Base-by-base conservation (phyloP, 2,113 vertebrate genomes). In the Aptenodytes patagonicus region DNA sequence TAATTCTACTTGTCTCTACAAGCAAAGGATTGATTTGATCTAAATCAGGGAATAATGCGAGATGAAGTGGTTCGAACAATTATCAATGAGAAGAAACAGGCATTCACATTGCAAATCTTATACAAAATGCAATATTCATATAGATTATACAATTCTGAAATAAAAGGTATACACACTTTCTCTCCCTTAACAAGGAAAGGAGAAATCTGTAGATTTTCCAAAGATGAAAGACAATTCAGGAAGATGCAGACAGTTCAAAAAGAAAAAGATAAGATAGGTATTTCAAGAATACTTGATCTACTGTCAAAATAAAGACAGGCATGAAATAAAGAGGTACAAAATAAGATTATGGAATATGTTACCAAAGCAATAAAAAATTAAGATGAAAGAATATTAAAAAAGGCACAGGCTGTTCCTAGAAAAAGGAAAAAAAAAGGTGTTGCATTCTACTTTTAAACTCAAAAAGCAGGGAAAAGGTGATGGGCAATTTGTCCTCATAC, bases 121-220 rank as follows among this genome's bases (percentile, higher is more conserved):
- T 7, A 31, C 1, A 8, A 90, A 83, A 80, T 77, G 18, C 15
- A 90, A n/a, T 77, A 76, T 69, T 40, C 11, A 70, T 65, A 46
- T 3, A 83, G 17, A 58, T 46, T 10, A 49, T 38, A 38, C 1
- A 71, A 17, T 52, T 81, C 36, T 58, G 36, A 64, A 72, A 65
- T 5, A 72, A 86, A 90, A 64, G 9, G 16, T 58, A 8, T 40
- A 54, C 7, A 51, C 2, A 28, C 13, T 31, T 47, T 42, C 5
- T 52, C 13, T 61, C 11, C 10, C 17, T 68, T 73, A 75, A 36
- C 25, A 89, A 79, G 75, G 44, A 86, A 69, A 34, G 26, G 6
- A 81, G 14, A 70, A 96, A 96, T 96, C 78, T 97, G 44, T 51
- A 68, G 13, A 83, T 88, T 94, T 94, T 91, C 70, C 49, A 89